These are phyloP conservation scores for Drosophila cardini DNA, from an alignment of 1,140 invertebrate species.

Conservation along the genomic window DNA sequence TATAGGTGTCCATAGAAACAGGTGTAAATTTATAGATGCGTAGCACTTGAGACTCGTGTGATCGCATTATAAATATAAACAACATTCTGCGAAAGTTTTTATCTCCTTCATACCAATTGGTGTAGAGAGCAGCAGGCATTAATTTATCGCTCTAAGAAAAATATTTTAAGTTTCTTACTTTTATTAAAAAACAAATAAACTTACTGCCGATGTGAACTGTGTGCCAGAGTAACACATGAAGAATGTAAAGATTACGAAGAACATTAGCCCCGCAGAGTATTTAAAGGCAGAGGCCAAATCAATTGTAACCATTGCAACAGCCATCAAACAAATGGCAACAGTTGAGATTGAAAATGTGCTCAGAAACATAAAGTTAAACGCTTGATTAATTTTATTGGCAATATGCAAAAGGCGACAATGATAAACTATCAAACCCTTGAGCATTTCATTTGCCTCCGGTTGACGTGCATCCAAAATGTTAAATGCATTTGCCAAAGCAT, in stretches of 20 bases:
- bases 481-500: conserved; percentile 55
- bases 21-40: conserved; percentile 65
- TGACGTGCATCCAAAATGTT: conserved; percentile 41
- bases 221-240: conserved; percentile 64
- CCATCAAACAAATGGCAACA: conserved; percentile 72
- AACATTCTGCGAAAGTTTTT: conserved; percentile 64
- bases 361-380: conserved; percentile 64
- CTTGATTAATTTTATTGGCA: conserved; percentile 46
- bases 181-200: neutral
- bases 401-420: conserved; percentile 55
- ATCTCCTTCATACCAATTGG: conserved; percentile 77
- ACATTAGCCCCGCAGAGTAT: conserved; percentile 53
- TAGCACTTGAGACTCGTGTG: conserved; percentile 46
- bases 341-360: conserved; percentile 64
- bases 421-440: conserved; percentile 57
- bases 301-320: conserved; percentile 67
- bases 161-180: neutral
- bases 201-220: conserved; percentile 51
- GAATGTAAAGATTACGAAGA: conserved; percentile 56
- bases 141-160: conserved; percentile 60
- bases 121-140: conserved; percentile 64
- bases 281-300: conserved; percentile 52
- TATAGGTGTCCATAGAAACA: conserved; percentile 63
- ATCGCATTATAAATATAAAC: conserved; percentile 66
- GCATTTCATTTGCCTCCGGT: conserved; percentile 36